These are phyloP conservation scores for Eilema sororculum DNA, from an alignment of 2,888 invertebrate species.

Conservation along the genomic window DNA sequence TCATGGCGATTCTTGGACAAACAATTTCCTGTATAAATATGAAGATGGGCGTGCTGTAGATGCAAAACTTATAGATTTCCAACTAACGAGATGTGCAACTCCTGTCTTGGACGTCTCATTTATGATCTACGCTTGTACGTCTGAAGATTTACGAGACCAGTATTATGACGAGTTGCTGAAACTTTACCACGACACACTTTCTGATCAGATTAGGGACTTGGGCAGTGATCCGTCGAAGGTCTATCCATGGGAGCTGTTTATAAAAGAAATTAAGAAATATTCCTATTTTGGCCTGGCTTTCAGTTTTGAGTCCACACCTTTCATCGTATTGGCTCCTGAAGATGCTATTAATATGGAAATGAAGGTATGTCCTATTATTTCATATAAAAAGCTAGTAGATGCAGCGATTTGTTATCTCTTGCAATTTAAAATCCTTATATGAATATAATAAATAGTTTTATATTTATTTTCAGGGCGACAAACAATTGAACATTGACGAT, in stretches of 20 bases:
- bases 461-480: conserved; percentile 77
- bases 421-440: not conserved
- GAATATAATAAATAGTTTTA: not conserved
- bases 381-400: too few species aligned
- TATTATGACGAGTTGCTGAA: conserved; percentile 88
- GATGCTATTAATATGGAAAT: conserved; percentile 88
- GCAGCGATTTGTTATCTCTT: too few species aligned
- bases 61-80: conserved; percentile 90
- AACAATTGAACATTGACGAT: conserved; percentile 87
- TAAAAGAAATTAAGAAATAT: conserved; percentile 86
- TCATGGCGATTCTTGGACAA: conserved; percentile 92
- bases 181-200: conserved; percentile 87
- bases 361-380: conserved; percentile 64
- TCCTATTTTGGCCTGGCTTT: conserved; percentile 87
- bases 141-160: conserved; percentile 84
- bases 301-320: conserved; percentile 87
- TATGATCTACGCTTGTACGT: conserved; percentile 86
- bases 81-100: conserved; percentile 87
- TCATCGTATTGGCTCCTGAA: conserved; percentile 85
- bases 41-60: conserved; percentile 61
- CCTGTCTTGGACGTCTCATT: conserved; percentile 88
- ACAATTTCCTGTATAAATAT: conserved; percentile 89
- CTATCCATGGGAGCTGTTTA: conserved; percentile 82
- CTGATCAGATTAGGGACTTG: conserved; percentile 83
- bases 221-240: conserved; percentile 87